Conservation (phyloP, 2,113 vertebrate genomes). For the Carollia perspicillata region DNA sequence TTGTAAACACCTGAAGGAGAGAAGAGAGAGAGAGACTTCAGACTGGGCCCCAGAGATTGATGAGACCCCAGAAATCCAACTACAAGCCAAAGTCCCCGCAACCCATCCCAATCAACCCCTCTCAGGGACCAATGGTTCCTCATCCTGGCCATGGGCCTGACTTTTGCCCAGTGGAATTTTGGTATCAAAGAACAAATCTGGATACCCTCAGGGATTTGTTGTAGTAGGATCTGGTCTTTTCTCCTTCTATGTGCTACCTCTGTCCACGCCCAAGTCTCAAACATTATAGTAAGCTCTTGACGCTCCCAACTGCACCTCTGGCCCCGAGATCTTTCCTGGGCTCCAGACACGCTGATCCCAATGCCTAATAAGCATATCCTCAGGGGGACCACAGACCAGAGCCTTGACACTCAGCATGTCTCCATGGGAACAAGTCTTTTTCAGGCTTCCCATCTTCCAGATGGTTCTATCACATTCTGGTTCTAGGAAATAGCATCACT, state of each 20-base stretch:
- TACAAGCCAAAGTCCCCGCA: not conserved
- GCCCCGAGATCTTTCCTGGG: not conserved
- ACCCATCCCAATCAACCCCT: not conserved
- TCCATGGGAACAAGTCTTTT: not conserved
- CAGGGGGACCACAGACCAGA: not conserved
- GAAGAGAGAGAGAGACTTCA: slow-evolving; percentile 65
- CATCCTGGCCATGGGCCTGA: not conserved
- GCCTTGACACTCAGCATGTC: not conserved
- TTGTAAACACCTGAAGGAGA: slow-evolving; percentile 93
- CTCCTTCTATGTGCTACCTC: not conserved
- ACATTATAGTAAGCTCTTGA: not conserved
- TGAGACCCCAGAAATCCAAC: not conserved
- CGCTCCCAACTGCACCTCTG: not conserved
- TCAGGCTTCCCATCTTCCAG: rapidly evolving
- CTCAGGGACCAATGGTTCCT: not conserved
- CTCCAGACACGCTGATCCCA: not conserved
- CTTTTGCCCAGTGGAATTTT: not conserved
- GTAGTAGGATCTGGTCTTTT: not conserved
- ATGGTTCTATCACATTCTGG: not conserved
- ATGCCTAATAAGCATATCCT: not conserved
- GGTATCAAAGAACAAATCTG: not conserved
- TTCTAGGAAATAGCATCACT: not conserved
- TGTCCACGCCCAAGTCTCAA: not conserved
- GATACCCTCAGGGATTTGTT: not conserved
- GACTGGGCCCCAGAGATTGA: not conserved